Conservation (phyloP, 2,797 vertebrate genomes). For the Naso thynnoides region DNA sequence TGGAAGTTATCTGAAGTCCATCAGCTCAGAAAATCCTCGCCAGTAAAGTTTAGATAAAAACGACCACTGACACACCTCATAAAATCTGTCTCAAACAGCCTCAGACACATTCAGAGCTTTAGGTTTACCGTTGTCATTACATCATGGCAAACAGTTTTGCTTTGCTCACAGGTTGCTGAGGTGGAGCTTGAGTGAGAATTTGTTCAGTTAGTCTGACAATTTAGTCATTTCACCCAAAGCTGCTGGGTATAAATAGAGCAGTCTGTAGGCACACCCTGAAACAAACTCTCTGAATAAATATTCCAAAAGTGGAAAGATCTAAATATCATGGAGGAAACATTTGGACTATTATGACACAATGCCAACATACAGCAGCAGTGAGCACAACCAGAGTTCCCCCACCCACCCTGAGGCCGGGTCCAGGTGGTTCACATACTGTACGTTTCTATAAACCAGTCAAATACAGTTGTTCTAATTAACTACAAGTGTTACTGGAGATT, state of each 20-base stretch:
- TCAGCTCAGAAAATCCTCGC: not conserved
- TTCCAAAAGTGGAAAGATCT: conserved; percentile 30
- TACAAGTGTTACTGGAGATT: too few relatives aligned
- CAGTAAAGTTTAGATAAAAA: not conserved
- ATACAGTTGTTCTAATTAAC: too few relatives aligned
- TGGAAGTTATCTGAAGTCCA: not conserved
- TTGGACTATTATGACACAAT: conserved; percentile 2
- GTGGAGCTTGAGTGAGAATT: not conserved
- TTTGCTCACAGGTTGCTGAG: conserved; percentile 23
- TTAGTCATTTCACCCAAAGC: conserved; percentile 31
- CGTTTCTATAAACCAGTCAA: too few relatives aligned
- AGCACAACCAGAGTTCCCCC: not conserved
- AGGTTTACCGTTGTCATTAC: not conserved
- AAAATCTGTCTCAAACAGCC: not conserved
- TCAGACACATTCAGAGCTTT: not conserved
- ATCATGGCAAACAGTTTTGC: conserved; percentile 10
- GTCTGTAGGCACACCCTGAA: conserved; percentile 31
- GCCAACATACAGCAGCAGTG: not conserved
- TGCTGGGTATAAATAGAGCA: conserved; percentile 31
- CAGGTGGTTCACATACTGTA: conserved; percentile 68
- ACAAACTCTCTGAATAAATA: conserved; percentile 39
- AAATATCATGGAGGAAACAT: conserved; percentile 30
- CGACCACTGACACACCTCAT: not conserved
- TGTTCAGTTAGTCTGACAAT: conserved; percentile 21
- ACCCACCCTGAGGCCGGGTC: conserved; percentile 45